These are phyloP conservation scores for Synanceia verrucosa DNA, from an alignment of 2,797 vertebrate genomes.

Conservation along the genomic window DNA sequence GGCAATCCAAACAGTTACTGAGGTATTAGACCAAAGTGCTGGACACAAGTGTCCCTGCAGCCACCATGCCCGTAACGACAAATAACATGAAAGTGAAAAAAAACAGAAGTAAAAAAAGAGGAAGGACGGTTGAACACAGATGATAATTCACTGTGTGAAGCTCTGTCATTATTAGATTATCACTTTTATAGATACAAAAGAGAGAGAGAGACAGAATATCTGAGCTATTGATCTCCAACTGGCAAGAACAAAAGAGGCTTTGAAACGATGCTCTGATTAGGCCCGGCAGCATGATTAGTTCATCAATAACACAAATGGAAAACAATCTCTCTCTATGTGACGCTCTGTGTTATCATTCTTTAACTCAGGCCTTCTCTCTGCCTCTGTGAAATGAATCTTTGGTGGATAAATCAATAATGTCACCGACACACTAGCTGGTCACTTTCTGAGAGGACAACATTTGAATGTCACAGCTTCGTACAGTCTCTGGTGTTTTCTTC, in stretches of 20 bases:
- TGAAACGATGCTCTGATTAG: slow-evolving; percentile 57
- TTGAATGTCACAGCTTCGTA: background rate
- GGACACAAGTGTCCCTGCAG: no score
- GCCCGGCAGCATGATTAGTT: slow-evolving; percentile 36
- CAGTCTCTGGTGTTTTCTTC: background rate
- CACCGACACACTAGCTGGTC: background rate
- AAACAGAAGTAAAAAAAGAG: background rate
- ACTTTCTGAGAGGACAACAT: background rate
- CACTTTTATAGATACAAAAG: background rate
- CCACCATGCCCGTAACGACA: no score
- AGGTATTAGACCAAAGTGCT: background rate
- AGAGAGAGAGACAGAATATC: background rate
- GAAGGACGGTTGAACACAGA: background rate
- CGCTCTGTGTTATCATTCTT: slow-evolving; percentile 1
- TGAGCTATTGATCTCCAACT: slow-evolving; percentile 46
- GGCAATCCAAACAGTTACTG: background rate
- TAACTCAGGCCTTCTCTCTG: background rate
- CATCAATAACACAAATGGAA: slow-evolving; percentile 62
- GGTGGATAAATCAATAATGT: slow-evolving; percentile 25
- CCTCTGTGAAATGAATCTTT: background rate
- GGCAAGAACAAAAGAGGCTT: slow-evolving; percentile 41
- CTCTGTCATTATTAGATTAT: slow-evolving; percentile 45
- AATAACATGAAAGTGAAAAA: background rate
- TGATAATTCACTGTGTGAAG: background rate
- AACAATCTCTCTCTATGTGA: slow-evolving; percentile 35